phyloP scores from a whole-genome alignment of 2,113 vertebrate genomes.

The Campylorhamphus procurvoides region DNA sequence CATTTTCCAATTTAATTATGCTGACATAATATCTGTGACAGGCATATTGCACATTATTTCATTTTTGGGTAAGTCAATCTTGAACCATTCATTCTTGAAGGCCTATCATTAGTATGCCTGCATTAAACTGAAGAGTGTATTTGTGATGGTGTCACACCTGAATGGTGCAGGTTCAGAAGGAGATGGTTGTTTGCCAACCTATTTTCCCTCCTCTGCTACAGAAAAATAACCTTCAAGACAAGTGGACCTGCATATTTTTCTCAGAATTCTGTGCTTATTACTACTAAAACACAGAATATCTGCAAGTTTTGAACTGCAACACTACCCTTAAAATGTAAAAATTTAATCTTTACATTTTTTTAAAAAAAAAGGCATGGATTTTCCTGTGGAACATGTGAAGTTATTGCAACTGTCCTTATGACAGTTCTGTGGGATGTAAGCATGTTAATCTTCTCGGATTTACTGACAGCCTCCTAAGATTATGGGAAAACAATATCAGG shows the following conservation, averaged over 20 bases:
- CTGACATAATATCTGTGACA: conserved; percentile 15
- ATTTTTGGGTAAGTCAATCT: neutral
- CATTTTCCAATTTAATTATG: neutral
- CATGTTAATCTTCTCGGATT: neutral
- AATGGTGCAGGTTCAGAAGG: neutral
- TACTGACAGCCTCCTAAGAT: neutral
- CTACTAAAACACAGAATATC: neutral
- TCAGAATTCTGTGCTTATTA: neutral
- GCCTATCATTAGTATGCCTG: neutral
- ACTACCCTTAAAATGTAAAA: neutral
- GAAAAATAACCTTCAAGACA: neutral
- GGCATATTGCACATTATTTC: neutral
- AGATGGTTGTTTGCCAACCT: neutral
- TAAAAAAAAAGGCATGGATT: fast-evolving
- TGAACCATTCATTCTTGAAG: neutral
- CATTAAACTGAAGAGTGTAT: neutral
- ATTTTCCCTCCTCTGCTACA: neutral
- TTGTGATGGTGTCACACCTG: neutral
- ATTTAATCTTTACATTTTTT: neutral
- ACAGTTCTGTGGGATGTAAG: neutral
- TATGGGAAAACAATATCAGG: neutral
- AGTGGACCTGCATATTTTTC: neutral
- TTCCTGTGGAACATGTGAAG: neutral
- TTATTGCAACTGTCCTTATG: neutral
- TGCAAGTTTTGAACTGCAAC: neutral